Conservation (phyloP, 2,113 vertebrate genomes). For the Taurulus bubalis region DNA sequence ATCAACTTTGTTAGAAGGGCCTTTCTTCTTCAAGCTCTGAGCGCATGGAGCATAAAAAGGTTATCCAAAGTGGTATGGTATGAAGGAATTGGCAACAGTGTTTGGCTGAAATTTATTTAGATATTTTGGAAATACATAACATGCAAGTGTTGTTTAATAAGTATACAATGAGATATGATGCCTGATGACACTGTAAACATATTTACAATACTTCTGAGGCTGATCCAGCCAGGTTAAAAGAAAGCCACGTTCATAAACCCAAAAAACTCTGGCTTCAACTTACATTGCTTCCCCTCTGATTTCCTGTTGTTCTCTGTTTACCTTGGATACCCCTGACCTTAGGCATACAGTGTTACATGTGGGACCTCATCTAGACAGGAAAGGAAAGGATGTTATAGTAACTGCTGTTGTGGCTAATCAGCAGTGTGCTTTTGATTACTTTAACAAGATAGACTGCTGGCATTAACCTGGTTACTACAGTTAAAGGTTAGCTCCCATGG, state of each 20-base stretch:
- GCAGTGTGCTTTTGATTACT: conserved; percentile 21
- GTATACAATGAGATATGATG: background rate
- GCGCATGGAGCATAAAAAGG: background rate
- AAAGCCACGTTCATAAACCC: background rate
- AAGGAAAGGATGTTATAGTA: conserved; percentile 1
- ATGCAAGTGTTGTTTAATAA: background rate
- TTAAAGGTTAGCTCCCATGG: background rate
- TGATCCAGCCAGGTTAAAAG: background rate
- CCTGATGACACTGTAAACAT: background rate
- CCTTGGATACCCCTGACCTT: conserved; percentile 6
- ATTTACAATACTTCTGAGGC: background rate
- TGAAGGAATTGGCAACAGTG: background rate
- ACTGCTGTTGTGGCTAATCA: conserved; percentile 8
- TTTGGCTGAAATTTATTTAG: background rate
- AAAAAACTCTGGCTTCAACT: background rate
- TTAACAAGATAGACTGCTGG: background rate
- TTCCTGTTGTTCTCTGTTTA: conserved; percentile 31
- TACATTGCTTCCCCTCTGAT: background rate
- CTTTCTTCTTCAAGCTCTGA: background rate
- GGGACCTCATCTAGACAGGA: background rate
- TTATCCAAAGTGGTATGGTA: background rate
- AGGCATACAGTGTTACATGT: background rate
- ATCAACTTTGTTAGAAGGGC: background rate
- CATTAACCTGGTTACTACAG: conserved; percentile 9
- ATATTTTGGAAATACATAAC: background rate